phyloP scores from a whole-genome alignment of 2,797 vertebrate species.

The Peromyscus eremicus region DNA sequence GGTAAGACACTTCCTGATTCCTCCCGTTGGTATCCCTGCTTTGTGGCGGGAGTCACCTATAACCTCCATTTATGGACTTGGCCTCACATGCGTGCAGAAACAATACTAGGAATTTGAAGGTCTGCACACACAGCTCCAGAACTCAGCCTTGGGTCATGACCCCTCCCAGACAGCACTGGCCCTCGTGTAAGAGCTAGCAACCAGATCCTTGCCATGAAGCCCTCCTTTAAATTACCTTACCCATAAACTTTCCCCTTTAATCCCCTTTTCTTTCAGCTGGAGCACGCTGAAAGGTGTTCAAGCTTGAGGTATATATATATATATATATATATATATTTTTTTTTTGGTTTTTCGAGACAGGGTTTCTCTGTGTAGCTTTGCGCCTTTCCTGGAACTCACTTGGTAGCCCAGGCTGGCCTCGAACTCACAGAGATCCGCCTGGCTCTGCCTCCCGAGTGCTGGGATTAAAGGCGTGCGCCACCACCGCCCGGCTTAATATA shows the following conservation, averaged over 20 bases:
- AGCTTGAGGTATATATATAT: background rate
- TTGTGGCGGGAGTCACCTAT: background rate
- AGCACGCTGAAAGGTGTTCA: background rate
- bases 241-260: conserved; percentile 16
- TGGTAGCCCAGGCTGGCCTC: too few species aligned
- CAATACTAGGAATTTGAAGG: conserved; percentile 6
- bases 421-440: too few species aligned
- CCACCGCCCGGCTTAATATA: too few species aligned
- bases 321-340: too few species aligned
- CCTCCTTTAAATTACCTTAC: conserved; percentile 31
- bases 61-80: background rate
- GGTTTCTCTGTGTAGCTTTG: too few species aligned
- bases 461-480: too few species aligned
- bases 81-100: background rate
- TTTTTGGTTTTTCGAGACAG: too few species aligned
- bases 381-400: too few species aligned
- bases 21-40: background rate
- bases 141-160: background rate
- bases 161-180: background rate
- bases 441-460: too few species aligned
- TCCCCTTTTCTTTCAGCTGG: background rate
- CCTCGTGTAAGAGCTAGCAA: background rate
- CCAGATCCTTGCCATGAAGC: background rate
- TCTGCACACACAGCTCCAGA: conserved; percentile 16
- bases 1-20: conserved; percentile 1